A percentile compares a stretch with the other conserved stretches of the same genome.
Evolutionary conservation across 1,140 invertebrate genomes (phyloP).

Genomic region (Tribolium castaneum): DNA sequence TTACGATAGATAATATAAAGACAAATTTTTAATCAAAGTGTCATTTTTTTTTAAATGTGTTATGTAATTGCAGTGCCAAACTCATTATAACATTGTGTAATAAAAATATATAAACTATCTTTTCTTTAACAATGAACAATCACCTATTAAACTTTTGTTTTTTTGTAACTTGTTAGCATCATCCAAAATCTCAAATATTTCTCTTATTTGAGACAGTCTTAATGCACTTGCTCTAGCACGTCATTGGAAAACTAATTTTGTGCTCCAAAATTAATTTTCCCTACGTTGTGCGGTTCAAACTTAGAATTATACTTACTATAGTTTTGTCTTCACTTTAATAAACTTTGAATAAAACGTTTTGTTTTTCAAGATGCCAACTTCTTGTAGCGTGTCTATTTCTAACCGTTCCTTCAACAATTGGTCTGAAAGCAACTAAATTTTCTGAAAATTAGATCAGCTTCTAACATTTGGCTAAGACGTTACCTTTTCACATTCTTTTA

Average conservation of each 20-base stretch:
- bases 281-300: neutral
- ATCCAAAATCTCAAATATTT: conserved; percentile 24
- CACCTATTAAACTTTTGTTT: too few relatives aligned
- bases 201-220: conserved; percentile 43
- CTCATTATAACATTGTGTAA: too few relatives aligned
- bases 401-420: conserved; percentile 90
- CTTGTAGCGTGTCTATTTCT: conserved; percentile 93
- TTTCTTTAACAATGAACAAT: too few relatives aligned
- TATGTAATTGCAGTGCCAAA: too few relatives aligned
- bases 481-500: conserved; percentile 81
- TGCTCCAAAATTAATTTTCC: neutral
- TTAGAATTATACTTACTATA: conserved; percentile 84
- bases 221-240: conserved; percentile 38
- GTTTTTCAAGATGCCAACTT: conserved; percentile 91
- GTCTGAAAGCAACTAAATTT: conserved; percentile 79
- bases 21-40: too few relatives aligned
- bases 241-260: neutral
- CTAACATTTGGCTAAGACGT: neutral
- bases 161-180: neutral
- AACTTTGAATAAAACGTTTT: conserved; percentile 95
- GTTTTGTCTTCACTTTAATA: conserved; percentile 97
- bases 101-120: too few relatives aligned
- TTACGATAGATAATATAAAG: too few relatives aligned
- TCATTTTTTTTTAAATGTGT: too few relatives aligned
- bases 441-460: conserved; percentile 44